A percentile compares a stretch with the other conserved stretches of the same genome.
These are phyloP conservation scores for Bombus waltoni DNA, from an alignment of 1,140 invertebrate genomes.

Conservation along the genomic window DNA sequence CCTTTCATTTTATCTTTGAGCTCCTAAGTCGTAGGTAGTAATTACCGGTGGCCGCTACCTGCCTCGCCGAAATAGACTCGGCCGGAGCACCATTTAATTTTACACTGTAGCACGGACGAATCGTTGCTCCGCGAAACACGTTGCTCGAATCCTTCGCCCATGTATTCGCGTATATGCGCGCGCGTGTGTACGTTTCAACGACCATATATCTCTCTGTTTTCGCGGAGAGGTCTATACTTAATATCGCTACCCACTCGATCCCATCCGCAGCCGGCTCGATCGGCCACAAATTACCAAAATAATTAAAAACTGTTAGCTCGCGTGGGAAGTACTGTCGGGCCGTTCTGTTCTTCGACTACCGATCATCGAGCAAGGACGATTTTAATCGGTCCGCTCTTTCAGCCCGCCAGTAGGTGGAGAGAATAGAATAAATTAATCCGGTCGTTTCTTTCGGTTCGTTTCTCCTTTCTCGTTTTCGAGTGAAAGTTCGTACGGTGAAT, in stretches of 20 bases:
- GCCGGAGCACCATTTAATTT: conserved; percentile 81
- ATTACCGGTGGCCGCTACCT: conserved; percentile 82
- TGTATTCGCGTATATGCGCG: conserved; percentile 35
- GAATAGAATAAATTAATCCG: conserved; percentile 40
- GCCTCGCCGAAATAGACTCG: conserved; percentile 78
- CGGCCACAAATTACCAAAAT: conserved; percentile 81
- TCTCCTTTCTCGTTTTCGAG: background rate
- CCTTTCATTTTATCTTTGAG: conserved; percentile 74
- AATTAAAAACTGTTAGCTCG: conserved; percentile 78
- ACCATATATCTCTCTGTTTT: conserved; percentile 72
- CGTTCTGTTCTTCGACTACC: background rate
- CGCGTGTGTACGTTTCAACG: conserved; percentile 47
- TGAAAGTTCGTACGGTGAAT: background rate
- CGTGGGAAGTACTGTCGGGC: conserved; percentile 74
- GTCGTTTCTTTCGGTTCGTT: conserved; percentile 13
- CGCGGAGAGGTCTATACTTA: conserved; percentile 79
- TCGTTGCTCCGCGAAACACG: conserved; percentile 25
- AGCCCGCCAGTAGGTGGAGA: background rate
- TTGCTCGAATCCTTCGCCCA: background rate
- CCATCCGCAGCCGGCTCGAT: conserved; percentile 67
- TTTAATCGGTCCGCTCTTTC: background rate
- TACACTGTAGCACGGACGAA: conserved; percentile 68
- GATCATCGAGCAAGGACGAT: conserved; percentile 14
- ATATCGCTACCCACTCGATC: conserved; percentile 78
- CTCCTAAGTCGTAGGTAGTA: conserved; percentile 79